Evolutionary conservation across 1,140 invertebrate genomes (phyloP).

Genomic region (Lepidotrigona ventralis): DNA sequence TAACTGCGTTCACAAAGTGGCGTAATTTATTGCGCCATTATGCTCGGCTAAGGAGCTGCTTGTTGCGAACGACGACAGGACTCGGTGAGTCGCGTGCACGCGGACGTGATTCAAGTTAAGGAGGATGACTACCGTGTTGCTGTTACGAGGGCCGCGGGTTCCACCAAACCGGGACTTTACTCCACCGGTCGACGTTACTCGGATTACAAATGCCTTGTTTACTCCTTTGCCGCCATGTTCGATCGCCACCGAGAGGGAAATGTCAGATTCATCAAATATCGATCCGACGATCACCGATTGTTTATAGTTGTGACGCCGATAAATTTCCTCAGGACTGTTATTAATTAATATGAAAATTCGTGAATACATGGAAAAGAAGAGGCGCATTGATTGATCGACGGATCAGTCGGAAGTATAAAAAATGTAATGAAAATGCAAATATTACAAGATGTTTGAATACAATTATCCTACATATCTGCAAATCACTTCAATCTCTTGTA

Average conservation of each 20-base stretch:
- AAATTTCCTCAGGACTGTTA: neutral
- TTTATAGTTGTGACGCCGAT: neutral
- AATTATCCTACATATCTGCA: too few relatives aligned
- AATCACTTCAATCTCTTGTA: too few relatives aligned
- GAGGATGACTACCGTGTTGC: constrained; percentile 64
- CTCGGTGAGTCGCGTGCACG: constrained; percentile 56
- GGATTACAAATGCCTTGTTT: constrained; percentile 56
- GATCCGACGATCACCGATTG: too few relatives aligned
- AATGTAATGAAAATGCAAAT: too few relatives aligned
- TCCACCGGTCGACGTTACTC: constrained; percentile 36
- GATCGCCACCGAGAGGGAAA: neutral
- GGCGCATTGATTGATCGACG: neutral
- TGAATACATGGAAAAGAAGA: neutral
- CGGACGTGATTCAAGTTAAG: constrained; percentile 62
- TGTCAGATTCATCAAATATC: neutral
- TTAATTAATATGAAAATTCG: neutral
- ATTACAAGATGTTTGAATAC: too few relatives aligned
- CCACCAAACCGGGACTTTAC: constrained; percentile 46
- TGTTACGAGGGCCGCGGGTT: constrained; percentile 52
- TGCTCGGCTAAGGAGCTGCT: constrained; percentile 64
- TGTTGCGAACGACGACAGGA: constrained; percentile 54
- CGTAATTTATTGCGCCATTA: constrained; percentile 69
- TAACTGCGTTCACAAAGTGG: constrained; percentile 64
- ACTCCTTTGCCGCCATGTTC: constrained; percentile 30
- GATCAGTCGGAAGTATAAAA: too few relatives aligned